A percentile compares a stretch with the other conserved stretches of the same genome.
Conservation (phyloP, 2,888 invertebrate genomes). For the Deilephila elpenor region DNA sequence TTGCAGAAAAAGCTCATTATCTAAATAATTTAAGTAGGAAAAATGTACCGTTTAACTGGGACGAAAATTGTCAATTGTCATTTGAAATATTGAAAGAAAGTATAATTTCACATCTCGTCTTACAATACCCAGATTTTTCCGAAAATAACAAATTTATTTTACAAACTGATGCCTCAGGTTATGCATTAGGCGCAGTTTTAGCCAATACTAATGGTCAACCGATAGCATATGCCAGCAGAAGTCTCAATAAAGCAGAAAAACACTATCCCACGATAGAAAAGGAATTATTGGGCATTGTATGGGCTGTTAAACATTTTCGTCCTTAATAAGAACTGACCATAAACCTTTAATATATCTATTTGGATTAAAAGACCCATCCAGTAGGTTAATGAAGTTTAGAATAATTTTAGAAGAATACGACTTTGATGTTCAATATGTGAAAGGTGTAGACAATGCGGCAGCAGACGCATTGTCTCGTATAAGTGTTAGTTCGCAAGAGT, state of each 20-base stretch:
- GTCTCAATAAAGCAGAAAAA: neutral
- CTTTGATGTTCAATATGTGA: slow-evolving; percentile 34
- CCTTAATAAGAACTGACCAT: slow-evolving; percentile 26
- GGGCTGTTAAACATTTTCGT: slow-evolving; percentile 37
- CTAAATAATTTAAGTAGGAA: slow-evolving; percentile 37
- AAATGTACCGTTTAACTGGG: slow-evolving; percentile 32
- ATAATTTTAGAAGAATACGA: slow-evolving; percentile 35
- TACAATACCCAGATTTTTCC: too few species aligned
- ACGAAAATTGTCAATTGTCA: neutral
- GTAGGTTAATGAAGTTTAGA: slow-evolving; percentile 35
- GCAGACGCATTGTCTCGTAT: slow-evolving; percentile 17
- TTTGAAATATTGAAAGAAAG: neutral
- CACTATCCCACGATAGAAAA: slow-evolving; percentile 32
- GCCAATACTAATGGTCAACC: neutral
- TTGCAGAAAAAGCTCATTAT: slow-evolving; percentile 34
- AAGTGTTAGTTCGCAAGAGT: neutral
- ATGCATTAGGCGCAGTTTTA: neutral
- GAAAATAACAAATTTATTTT: too few species aligned
- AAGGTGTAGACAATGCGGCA: slow-evolving; percentile 25
- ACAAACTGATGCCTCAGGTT: slow-evolving; percentile 5
- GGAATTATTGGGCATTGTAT: slow-evolving; percentile 24
- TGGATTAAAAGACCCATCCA: slow-evolving; percentile 35
- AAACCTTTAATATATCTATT: slow-evolving; percentile 35
- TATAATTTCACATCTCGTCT: neutral
- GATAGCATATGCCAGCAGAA: neutral